Conservation (phyloP, 2,113 vertebrate genomes). For the Solea senegalensis region DNA sequence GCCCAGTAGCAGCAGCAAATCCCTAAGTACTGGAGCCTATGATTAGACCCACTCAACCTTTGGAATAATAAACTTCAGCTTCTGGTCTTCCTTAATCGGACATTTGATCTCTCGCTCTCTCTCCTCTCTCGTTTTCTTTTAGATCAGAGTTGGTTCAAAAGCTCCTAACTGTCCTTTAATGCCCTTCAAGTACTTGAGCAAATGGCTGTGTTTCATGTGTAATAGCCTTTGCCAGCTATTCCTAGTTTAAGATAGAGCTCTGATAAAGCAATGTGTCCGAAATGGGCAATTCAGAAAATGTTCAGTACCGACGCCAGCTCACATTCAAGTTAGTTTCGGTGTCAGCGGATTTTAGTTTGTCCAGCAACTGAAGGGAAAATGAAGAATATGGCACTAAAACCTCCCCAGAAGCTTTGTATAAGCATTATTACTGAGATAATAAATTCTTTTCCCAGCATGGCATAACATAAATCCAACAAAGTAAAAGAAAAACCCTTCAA, state of each 20-base stretch:
- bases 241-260: slow-evolving; percentile 23
- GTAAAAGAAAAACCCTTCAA: slow-evolving; percentile 39
- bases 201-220: slow-evolving; percentile 36
- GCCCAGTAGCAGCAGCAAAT: slow-evolving; percentile 73
- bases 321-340: neutral
- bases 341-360: neutral
- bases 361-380: neutral
- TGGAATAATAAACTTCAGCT: slow-evolving; percentile 75
- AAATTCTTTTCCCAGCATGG: neutral
- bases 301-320: neutral
- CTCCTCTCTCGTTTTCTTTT: neutral
- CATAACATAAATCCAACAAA: slow-evolving; percentile 36
- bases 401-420: neutral
- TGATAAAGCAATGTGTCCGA: slow-evolving; percentile 13
- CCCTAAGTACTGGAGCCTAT: slow-evolving; percentile 56
- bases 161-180: slow-evolving; percentile 56
- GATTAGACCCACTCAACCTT: slow-evolving; percentile 72
- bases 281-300: slow-evolving; percentile 11
- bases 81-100: slow-evolving; percentile 61
- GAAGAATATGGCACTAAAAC: neutral
- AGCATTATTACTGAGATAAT: neutral
- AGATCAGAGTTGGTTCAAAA: slow-evolving; percentile 42
- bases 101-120: slow-evolving; percentile 46
- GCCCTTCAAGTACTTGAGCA: slow-evolving; percentile 34
- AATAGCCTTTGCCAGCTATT: slow-evolving; percentile 34